These are phyloP conservation scores for Gallinago undulata DNA, from an alignment of 2,113 vertebrate genomes.

Conservation along the genomic window DNA sequence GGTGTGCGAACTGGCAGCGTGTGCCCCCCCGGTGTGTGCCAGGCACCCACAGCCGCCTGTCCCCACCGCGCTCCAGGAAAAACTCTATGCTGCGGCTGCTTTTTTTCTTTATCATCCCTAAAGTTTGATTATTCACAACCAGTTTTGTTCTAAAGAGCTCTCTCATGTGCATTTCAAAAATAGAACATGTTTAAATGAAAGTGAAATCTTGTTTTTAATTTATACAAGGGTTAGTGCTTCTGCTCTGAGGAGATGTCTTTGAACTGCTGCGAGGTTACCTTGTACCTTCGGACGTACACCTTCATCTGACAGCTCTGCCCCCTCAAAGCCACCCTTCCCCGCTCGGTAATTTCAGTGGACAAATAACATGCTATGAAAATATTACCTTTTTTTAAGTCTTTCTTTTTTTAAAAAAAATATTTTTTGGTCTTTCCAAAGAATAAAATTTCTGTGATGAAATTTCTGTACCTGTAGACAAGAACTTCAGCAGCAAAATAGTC, in stretches of 20 bases:
- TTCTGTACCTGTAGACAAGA: neutral
- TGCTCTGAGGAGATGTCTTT: neutral
- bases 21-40: neutral
- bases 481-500: neutral
- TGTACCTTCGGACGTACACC: neutral
- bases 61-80: neutral
- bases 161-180: neutral
- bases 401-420: neutral
- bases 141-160: neutral
- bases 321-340: neutral
- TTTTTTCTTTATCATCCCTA: neutral
- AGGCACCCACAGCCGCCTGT: too few relatives aligned
- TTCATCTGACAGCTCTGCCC: neutral
- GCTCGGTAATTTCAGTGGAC: neutral
- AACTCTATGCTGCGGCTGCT: neutral
- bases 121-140: constrained; percentile 21
- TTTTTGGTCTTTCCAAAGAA: neutral
- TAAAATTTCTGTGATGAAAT: neutral
- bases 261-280: constrained; percentile 1
- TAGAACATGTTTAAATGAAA: constrained; percentile 6
- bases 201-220: neutral
- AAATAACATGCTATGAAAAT: neutral
- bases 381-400: neutral
- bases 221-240: neutral
- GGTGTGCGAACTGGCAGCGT: neutral